Conservation (phyloP, 2,113 vertebrate genomes). For the Archocentrus centrarchus region DNA sequence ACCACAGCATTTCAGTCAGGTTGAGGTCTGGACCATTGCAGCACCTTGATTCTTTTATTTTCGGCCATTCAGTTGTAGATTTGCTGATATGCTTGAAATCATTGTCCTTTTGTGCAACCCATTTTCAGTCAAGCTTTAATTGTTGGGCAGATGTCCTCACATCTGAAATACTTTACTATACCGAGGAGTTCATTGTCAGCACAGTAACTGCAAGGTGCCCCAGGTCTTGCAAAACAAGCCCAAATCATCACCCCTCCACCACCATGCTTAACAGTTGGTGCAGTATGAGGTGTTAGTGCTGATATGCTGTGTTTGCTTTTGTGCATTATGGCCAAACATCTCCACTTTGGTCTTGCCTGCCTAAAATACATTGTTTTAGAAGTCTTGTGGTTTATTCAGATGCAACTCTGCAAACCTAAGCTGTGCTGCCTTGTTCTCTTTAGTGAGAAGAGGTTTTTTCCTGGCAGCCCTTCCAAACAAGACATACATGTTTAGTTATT, state of each 20-base stretch:
- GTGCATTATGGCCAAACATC: neutral
- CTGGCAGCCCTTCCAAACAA: neutral
- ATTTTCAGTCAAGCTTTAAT: neutral
- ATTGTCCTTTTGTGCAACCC: neutral
- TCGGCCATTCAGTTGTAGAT: neutral
- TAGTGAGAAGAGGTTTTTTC: too few species aligned
- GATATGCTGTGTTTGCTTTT: neutral
- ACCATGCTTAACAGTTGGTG: too few species aligned
- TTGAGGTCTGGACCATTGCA: neutral
- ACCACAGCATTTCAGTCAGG: accelerated
- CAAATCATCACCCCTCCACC: too few species aligned
- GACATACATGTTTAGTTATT: neutral
- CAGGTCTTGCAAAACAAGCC: too few species aligned
- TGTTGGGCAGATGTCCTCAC: neutral
- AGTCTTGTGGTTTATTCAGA: neutral
- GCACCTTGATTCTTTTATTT: neutral
- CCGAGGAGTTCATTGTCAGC: neutral
- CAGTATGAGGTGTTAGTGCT: too few species aligned
- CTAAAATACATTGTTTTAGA: neutral
- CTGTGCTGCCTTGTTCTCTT: neutral
- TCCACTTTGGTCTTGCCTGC: neutral
- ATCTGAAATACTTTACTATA: neutral
- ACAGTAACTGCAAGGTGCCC: too few species aligned
- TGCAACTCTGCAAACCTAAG: neutral
- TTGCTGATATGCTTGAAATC: neutral